Conservation (phyloP, 92 coral and sea anemone genomes). For the Phymanthus crucifer region DNA sequence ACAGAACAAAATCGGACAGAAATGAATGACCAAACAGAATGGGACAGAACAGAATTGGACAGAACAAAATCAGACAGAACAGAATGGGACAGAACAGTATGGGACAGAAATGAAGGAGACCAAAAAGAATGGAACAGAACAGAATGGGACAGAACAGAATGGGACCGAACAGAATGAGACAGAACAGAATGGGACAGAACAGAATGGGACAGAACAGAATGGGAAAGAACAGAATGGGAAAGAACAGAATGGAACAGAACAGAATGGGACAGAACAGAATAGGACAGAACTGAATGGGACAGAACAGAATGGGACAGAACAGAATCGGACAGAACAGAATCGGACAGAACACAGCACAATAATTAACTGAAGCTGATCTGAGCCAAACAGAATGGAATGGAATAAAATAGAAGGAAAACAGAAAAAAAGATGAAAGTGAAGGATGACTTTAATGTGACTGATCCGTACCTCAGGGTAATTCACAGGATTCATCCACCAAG, state of each 20-base stretch:
- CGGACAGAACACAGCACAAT: background rate
- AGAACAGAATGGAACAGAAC: slow-evolving; percentile 1
- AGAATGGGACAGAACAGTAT: background rate
- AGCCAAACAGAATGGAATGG: background rate
- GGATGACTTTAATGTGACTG: no score
- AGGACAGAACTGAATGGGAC: background rate
- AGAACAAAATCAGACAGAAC: background rate
- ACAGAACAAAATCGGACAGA: background rate
- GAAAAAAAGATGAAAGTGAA: no score
- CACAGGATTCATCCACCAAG: slow-evolving; percentile 69
- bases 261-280: background rate
- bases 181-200: no score
- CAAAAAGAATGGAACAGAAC: background rate
- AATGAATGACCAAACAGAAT: background rate
- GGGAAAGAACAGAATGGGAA: background rate
- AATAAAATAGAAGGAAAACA: background rate
- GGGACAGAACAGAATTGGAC: background rate
- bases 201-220: no score
- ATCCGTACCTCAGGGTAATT: slow-evolving; percentile 69
- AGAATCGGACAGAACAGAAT: slow-evolving; percentile 1
- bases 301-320: slow-evolving; percentile 5
- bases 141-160: background rate
- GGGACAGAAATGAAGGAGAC: no score
- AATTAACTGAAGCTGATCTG: background rate
- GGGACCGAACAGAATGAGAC: background rate